Evolutionary conservation across 2,888 invertebrate genomes (phyloP), one percentile per base, ranked within the genome.

Genomic region (Slavum lentiscoides): DNA sequence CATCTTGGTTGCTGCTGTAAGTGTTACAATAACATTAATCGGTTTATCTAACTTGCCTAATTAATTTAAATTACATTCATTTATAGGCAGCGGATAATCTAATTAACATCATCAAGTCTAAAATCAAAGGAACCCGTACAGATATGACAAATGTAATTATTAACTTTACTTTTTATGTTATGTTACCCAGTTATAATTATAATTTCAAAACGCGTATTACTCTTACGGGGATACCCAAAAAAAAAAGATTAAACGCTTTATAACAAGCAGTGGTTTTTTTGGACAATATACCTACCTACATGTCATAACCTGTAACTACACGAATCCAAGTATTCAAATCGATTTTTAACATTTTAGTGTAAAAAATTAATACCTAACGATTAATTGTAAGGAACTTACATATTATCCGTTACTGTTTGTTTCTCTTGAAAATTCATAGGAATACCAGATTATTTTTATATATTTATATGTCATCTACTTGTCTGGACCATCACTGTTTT

Each of bases 81-180:
- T 76, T 66, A 30, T 58, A 80, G 80, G 80, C 80, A 5, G 72
- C 55, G 1, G 62, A 70, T n/a, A 64, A 53, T 21, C 17, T 80
- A 58, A 30, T 80, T 21, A 66, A 80, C 43, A 23, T 80, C 19
- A 43, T 72, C 17, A 80, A 62, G n/a, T 39, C 62, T 37, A 80
- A 80, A 70, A 43, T 80, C 13, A 80, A 64, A 64, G 80, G 80
- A 64, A 66, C 21, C 9, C 62, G 72, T 55, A 66, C 72, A 15
- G 80, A 80, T 30, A 80, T 80, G 80, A 80, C 58, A 23, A 80
- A 80, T 64, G 80, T 80, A 80, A 80, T 64, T 68, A 76, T 68
- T 23, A 11, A 39, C 59, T 30, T 49, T 49, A 11, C 11, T 11
- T 49, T 49, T 49, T 15, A 49, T 13, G 11, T 43, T 49, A 49